Evolutionary conservation across 2,113 vertebrate species (phyloP).

Genomic region (Paradisaea rubra): DNA sequence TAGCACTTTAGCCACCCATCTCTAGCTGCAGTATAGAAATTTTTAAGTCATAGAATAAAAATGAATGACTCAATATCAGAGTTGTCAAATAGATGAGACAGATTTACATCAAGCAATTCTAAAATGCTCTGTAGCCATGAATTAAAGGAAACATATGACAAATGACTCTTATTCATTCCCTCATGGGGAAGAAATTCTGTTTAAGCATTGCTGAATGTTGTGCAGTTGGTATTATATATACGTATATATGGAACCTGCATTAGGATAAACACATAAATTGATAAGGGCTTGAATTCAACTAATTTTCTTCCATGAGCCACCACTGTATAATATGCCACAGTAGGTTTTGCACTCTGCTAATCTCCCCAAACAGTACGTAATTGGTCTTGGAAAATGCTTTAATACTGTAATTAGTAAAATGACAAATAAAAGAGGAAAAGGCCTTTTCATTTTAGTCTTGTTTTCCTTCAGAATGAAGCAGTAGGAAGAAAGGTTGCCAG

Average conservation of each 20-base stretch:
- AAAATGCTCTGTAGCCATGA: slow-evolving; percentile 45
- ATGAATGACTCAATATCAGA: slow-evolving; percentile 34
- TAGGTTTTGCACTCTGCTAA: slow-evolving; percentile 51
- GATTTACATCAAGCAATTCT: slow-evolving; percentile 32
- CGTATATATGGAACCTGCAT: background rate
- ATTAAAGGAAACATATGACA: slow-evolving; percentile 41
- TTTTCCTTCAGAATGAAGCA: slow-evolving; percentile 26
- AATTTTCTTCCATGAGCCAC: slow-evolving; percentile 25
- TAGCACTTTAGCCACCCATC: background rate
- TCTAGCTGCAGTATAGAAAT: slow-evolving; percentile 33
- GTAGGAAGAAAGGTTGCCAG: background rate
- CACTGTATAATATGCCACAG: slow-evolving; percentile 26
- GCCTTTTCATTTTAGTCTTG: background rate
- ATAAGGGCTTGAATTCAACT: background rate
- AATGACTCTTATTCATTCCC: background rate
- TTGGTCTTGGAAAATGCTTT: slow-evolving; percentile 63
- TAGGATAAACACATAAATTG: background rate
- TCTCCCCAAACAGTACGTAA: slow-evolving; percentile 51
- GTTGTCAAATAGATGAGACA: slow-evolving; percentile 30
- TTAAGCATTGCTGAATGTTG: slow-evolving; percentile 42
- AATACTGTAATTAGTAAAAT: slow-evolving; percentile 68
- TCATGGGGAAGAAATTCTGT: slow-evolving; percentile 21
- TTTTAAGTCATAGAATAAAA: slow-evolving; percentile 43
- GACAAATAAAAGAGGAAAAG: slow-evolving; percentile 50
- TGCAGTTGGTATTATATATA: background rate